Evolutionary conservation across 2,888 invertebrate species (phyloP).

Genomic region (Emesis russula): DNA sequence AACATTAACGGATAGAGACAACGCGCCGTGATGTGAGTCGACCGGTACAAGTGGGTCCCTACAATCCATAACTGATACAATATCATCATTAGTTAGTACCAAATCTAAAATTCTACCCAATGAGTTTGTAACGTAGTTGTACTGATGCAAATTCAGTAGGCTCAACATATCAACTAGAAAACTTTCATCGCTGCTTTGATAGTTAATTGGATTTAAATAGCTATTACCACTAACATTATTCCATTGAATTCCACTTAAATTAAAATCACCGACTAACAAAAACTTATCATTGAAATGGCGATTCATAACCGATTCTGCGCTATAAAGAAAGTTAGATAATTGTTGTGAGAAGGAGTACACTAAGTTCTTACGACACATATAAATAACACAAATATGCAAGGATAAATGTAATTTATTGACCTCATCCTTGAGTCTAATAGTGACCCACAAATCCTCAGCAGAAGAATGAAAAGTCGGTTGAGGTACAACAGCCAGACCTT

Average conservation of each 20-base stretch:
- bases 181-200: background rate
- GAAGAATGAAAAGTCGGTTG: background rate
- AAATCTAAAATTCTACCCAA: background rate
- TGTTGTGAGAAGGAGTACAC: background rate
- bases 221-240: background rate
- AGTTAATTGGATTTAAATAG: background rate
- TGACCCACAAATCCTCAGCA: background rate
- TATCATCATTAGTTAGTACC: slow-evolving; percentile 1
- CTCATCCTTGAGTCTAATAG: background rate
- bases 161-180: background rate
- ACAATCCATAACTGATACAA: background rate
- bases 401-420: slow-evolving; percentile 5
- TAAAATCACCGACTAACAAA: background rate
- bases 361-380: background rate
- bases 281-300: background rate
- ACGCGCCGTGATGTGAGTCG: background rate
- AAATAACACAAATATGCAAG: slow-evolving; percentile 8
- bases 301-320: background rate
- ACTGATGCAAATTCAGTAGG: background rate
- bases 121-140: background rate
- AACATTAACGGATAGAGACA: background rate
- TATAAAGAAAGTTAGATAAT: slow-evolving; percentile 12
- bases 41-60: background rate
- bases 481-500: background rate
- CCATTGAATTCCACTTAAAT: background rate